These are phyloP conservation scores for Choloepus hoffmanni DNA, from an alignment of 2,113 vertebrate genomes.

Conservation along the genomic window DNA sequence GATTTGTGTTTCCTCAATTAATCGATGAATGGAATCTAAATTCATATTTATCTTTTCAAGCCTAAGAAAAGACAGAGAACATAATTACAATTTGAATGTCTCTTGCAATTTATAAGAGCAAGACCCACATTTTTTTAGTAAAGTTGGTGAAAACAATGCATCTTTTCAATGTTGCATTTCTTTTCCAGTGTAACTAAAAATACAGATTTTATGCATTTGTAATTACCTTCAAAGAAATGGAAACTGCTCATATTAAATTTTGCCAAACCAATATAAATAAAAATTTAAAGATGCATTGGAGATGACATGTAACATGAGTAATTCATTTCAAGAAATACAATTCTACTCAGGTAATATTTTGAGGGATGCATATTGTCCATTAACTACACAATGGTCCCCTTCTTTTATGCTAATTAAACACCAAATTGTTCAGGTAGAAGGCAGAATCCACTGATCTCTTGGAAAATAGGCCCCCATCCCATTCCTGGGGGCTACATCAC, in stretches of 20 bases:
- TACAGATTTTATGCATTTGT: not conserved
- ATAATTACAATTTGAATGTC: not conserved
- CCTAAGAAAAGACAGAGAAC: conserved; percentile 72
- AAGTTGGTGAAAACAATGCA: not conserved
- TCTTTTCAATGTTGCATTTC: not conserved
- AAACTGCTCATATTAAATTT: not conserved
- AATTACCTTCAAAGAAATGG: conserved; percentile 13
- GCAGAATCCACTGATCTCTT: not conserved
- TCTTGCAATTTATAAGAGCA: not conserved
- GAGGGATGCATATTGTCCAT: not conserved
- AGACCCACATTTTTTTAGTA: not conserved
- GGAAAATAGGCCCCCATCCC: not conserved
- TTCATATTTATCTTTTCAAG: conserved; percentile 60
- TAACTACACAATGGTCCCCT: not conserved
- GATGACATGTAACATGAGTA: not conserved
- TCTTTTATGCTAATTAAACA: not conserved
- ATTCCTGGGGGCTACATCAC: not conserved
- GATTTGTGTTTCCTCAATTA: conserved; percentile 72
- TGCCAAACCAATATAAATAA: not conserved
- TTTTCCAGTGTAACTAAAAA: not conserved
- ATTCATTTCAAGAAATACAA: conserved; percentile 1
- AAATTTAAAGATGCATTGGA: not conserved
- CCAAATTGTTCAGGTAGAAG: not conserved
- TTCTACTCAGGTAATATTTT: not conserved
- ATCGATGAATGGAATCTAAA: conserved; percentile 69